These are phyloP conservation scores for Cetoscarus ocellatus DNA, from an alignment of 2,797 vertebrate genomes.

Conservation along the genomic window DNA sequence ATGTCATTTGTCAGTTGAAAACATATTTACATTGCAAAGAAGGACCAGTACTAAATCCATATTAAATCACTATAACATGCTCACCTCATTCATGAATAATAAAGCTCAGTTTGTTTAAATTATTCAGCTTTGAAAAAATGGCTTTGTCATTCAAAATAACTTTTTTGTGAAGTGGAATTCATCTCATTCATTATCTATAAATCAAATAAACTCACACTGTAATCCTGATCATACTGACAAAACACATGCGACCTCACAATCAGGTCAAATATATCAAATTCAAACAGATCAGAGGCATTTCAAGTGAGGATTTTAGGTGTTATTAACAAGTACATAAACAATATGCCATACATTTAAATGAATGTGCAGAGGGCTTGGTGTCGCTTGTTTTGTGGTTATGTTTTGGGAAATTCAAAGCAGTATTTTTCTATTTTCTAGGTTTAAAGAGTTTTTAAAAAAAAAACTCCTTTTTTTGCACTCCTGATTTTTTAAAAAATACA, in stretches of 20 bases:
- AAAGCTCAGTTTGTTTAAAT: conserved; percentile 73
- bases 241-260: not conserved
- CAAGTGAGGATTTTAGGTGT: too few relatives aligned
- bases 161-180: conserved; percentile 3
- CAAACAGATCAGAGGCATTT: not conserved
- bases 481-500: too few relatives aligned
- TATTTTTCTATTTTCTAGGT: too few relatives aligned
- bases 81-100: conserved; percentile 69
- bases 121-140: conserved; percentile 57
- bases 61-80: conserved; percentile 23
- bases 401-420: too few relatives aligned
- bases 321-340: too few relatives aligned
- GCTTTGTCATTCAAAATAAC: conserved; percentile 80
- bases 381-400: too few relatives aligned
- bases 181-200: conserved; percentile 20
- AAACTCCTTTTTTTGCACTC: too few relatives aligned
- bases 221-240: conserved; percentile 11
- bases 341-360: too few relatives aligned
- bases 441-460: too few relatives aligned
- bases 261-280: not conserved
- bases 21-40: conserved; percentile 74
- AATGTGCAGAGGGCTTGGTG: too few relatives aligned
- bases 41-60: conserved; percentile 35
- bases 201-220: not conserved
- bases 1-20: not conserved